Evolutionary conservation across 2,888 invertebrate species (phyloP).

Genomic region (Drosophila fulvimacula): DNA sequence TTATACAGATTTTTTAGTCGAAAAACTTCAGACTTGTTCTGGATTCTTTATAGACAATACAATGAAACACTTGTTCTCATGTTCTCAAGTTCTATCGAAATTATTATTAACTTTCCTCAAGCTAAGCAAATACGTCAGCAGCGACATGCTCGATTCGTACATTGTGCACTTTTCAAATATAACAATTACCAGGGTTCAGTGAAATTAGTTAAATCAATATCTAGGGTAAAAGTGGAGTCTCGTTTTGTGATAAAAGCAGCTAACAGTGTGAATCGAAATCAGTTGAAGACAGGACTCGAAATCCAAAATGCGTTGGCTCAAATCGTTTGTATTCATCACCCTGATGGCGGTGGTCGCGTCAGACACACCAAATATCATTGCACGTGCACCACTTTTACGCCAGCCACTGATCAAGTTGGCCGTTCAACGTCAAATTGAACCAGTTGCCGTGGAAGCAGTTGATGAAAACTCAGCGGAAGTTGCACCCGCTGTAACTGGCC

Average conservation of each 20-base stretch:
- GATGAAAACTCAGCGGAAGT: neutral
- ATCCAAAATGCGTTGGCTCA: slow-evolving; percentile 55
- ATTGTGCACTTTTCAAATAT: slow-evolving; percentile 5
- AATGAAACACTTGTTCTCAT: slow-evolving; percentile 61
- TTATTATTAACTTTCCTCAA: slow-evolving; percentile 49
- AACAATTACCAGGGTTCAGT: slow-evolving; percentile 28
- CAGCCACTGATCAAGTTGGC: slow-evolving; percentile 50
- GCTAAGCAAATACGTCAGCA: slow-evolving; percentile 56
- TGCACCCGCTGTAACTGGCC: slow-evolving; percentile 3
- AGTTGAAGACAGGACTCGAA: slow-evolving; percentile 30
- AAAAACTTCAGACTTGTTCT: neutral
- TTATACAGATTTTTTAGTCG: slow-evolving; percentile 36
- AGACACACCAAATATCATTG: slow-evolving; percentile 9
- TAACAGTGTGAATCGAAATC: neutral
- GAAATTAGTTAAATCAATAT: slow-evolving; percentile 58
- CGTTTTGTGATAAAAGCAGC: slow-evolving; percentile 57
- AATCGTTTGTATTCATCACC: slow-evolving; percentile 47
- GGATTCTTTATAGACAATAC: slow-evolving; percentile 14
- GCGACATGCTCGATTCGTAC: slow-evolving; percentile 20
- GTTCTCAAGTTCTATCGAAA: slow-evolving; percentile 45
- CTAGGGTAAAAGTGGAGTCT: slow-evolving; percentile 8
- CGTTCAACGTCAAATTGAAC: slow-evolving; percentile 40
- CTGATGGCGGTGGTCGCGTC: slow-evolving; percentile 43
- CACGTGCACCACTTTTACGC: slow-evolving; percentile 11
- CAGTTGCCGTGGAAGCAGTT: neutral